Evolutionary conservation across 1,140 invertebrate species (phyloP), one percentile per base, ranked within the genome.

Genomic region (Yoshiicerus persimilis): DNA sequence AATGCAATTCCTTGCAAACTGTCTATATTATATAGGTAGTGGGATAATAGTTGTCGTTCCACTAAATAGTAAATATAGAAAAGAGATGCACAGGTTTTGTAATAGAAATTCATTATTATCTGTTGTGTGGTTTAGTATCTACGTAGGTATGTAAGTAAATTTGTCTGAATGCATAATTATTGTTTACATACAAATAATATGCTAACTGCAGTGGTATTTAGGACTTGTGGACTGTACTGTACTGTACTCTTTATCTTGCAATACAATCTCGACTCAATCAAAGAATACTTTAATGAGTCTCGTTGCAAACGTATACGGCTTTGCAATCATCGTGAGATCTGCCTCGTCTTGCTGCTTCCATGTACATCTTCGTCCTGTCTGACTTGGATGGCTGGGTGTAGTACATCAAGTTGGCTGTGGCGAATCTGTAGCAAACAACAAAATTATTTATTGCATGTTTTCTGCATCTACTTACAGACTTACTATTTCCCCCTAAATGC

Each of bases 361-460:
- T 86, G 84, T 87, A 87, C 8, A 86, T 16, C 39, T 91, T 91
- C 16, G 88, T 90, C 70, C 39, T 88, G 70, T 91, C 89, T 13
- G 47, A 36, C 8, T 85, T 86, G 23, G 70, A 25, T 30, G 87
- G 77, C 39, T 91, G 90, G 32, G 89, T 91, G 89, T 91, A 91
- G 84, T 91, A 89, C 90, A 91, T 91, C 88, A 91, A 86, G 87
- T 91, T 91, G 39, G 89, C 88, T 34, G 90, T 89, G 11, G 89
- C 89, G 64, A 88, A 89, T n/a, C 90, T 91, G 86, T 80, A 80
- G 38, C 32, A 32, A 80, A 80, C 75, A 80, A 80, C n/a, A n/a
- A 36, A 56, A 4, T n/a, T 16, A 20, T 16, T 56, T 56, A 47
- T 20, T 56, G 2, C n/a, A n/a, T n/a, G 13, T n/a, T 56, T 56